Percentiles rank a stretch among this genome's conserved stretches.
Conservation (phyloP, 2,888 invertebrate species). For the Rhingia campestris region DNA sequence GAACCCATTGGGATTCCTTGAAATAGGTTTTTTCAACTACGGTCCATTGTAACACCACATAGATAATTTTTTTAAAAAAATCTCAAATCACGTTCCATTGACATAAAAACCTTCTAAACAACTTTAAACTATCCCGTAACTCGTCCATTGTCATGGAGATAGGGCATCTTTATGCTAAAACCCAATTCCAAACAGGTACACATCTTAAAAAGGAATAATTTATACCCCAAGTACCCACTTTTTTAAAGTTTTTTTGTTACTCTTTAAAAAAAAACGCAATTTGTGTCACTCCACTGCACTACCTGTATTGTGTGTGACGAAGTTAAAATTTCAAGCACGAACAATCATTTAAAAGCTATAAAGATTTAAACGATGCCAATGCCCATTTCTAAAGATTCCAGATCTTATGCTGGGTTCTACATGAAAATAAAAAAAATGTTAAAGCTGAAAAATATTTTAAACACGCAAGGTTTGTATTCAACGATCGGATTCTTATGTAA, state of each 20-base stretch:
- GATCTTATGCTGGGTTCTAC: not conserved
- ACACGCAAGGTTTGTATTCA: not conserved
- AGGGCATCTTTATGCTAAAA: slow-evolving; percentile 31
- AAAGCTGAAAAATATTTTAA: not conserved
- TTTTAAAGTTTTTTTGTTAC: slow-evolving; percentile 1
- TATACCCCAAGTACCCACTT: slow-evolving; percentile 9
- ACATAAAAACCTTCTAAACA: slow-evolving; percentile 44
- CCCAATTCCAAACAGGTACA: slow-evolving; percentile 47
- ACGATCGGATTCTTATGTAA: slow-evolving; percentile 6
- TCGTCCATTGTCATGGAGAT: slow-evolving; percentile 44
- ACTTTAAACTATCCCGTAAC: slow-evolving; percentile 56
- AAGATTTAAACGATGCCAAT: slow-evolving; percentile 56
- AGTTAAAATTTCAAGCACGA: slow-evolving; percentile 61
- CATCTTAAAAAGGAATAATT: slow-evolving; percentile 12
- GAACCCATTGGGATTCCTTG: too few species aligned
- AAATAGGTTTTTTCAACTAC: too few species aligned
- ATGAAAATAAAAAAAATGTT: slow-evolving; percentile 1
- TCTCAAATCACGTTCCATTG: slow-evolving; percentile 58
- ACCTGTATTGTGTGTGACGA: slow-evolving; percentile 43
- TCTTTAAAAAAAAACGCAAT: slow-evolving; percentile 2
- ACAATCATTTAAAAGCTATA: slow-evolving; percentile 67
- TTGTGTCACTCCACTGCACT: slow-evolving; percentile 48
- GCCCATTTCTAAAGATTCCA: slow-evolving; percentile 4
- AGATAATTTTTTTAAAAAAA: not conserved
- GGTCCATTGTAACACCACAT: not conserved